Evolutionary conservation across 1,140 invertebrate species (phyloP), one percentile per base, ranked within the genome.

Genomic region (Chlorops oryzae): DNA sequence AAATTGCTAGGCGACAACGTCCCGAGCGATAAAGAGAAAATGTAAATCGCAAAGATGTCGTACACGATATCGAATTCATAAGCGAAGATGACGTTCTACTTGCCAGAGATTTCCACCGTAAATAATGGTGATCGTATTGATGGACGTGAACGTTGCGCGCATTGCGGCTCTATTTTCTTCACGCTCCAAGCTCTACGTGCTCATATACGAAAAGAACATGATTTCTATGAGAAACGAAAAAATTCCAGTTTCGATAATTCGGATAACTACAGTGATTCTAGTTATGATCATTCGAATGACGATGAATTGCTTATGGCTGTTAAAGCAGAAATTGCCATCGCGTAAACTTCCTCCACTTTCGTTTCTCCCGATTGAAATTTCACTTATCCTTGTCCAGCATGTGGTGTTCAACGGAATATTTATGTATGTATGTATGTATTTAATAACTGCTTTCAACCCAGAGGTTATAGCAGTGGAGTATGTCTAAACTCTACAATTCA

Each of bases 331-430:
- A n/a, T n/a, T n/a, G n/a, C n/a, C n/a, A n/a, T n/a, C n/a, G n/a
- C n/a, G n/a, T 41, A 48, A 12, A 62, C 59, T 5, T 55, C 13
- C 35, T 13, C 5, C 6, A 5, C 35, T 6, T 6, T 18, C n/a
- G 35, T 5, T 15, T 13, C 65, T 6, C n/a, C n/a, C n/a, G 65
- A 69, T 18, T 56, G 65, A 35, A 66, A 65, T 37, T 69, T 66
- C 42, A 63, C 63, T 37, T 69, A 59, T 25, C 28, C 69, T 21
- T 69, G 65, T 24, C 65, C 65, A 1, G 63, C 63, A 1, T 69
- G 65, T 25, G 65, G 65, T 21, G 48, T 57, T 42, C 54, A 63
- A 10, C 65, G 63, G 38, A 62, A 65, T 43, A 59, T n/a, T n/a
- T n/a, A n/a, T n/a, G n/a, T n/a, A n/a, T n/a, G n/a, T n/a, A n/a